A percentile compares a stretch with the other conserved stretches of the same genome.
Evolutionary conservation across 2,113 vertebrate species (phyloP).

Genomic region (Corydoras sp.): DNA sequence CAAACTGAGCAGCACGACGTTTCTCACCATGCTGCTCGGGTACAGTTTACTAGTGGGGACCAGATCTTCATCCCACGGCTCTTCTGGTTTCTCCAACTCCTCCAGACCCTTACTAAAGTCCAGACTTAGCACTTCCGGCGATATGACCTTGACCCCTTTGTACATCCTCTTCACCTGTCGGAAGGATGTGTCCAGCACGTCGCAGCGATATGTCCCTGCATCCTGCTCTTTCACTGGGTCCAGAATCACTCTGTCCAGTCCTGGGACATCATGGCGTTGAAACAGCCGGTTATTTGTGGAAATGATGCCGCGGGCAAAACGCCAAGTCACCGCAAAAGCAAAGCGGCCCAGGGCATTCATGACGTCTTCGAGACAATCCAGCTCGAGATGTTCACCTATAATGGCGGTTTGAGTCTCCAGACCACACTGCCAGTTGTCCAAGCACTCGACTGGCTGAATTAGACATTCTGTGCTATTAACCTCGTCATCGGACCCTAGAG

Average conservation of each 20-base stretch:
- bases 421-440: constrained; percentile 71
- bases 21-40: constrained; percentile 15
- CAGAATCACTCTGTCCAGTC: constrained; percentile 53
- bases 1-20: constrained; percentile 37
- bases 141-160: constrained; percentile 76
- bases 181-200: constrained; percentile 61
- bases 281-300: constrained; percentile 71
- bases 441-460: constrained; percentile 54
- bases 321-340: constrained; percentile 72
- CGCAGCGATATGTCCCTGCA: constrained; percentile 82
- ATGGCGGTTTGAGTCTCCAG: constrained; percentile 60
- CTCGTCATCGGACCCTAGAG: constrained; percentile 24
- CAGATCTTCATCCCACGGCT: background rate
- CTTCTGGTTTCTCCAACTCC: constrained; percentile 35
- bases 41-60: background rate
- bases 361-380: constrained; percentile 67
- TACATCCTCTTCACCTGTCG: constrained; percentile 71
- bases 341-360: constrained; percentile 45
- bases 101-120: constrained; percentile 56
- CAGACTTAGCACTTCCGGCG: constrained; percentile 55
- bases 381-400: constrained; percentile 54
- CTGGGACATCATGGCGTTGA: constrained; percentile 42
- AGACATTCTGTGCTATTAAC: constrained; percentile 48
- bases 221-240: constrained; percentile 59
- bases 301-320: constrained; percentile 70